Percentiles rank a stretch among this genome's conserved stretches.
Conservation (phyloP, 2,888 invertebrate genomes). For the Rhamphomyia laevipes region DNA sequence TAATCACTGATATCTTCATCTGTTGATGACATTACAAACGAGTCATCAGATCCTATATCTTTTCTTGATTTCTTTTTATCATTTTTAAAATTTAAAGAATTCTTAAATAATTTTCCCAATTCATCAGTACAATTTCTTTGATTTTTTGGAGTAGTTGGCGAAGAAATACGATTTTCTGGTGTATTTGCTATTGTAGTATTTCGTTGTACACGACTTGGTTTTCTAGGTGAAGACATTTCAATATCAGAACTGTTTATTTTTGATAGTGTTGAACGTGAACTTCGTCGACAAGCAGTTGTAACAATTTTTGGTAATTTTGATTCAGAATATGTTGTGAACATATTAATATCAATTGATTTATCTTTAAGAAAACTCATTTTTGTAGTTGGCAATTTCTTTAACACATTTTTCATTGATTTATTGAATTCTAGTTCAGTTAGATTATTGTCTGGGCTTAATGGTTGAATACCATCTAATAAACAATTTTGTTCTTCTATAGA, state of each 20-base stretch:
- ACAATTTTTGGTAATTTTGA: not conserved
- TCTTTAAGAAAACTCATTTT: slow-evolving; percentile 9
- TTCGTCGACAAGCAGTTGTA: slow-evolving; percentile 1
- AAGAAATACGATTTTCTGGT: slow-evolving; percentile 1
- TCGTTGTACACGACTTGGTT: not conserved
- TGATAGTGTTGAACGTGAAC: slow-evolving; percentile 5
- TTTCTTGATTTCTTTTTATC: slow-evolving; percentile 10
- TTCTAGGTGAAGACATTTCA: slow-evolving; percentile 15
- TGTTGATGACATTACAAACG: slow-evolving; percentile 10
- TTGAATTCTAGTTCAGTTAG: not conserved
- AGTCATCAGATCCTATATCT: slow-evolving; percentile 8
- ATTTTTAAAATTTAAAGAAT: slow-evolving; percentile 27
- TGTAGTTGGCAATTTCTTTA: slow-evolving; percentile 8
- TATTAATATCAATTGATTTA: slow-evolving; percentile 9
- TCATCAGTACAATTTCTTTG: slow-evolving; percentile 14
- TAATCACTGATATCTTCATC: slow-evolving; percentile 8
- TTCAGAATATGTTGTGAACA: slow-evolving; percentile 12
- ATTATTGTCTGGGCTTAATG: slow-evolving; percentile 14
- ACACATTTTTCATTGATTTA: not conserved
- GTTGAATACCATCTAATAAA: slow-evolving; percentile 21
- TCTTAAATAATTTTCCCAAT: slow-evolving; percentile 26
- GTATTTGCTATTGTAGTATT: slow-evolving; percentile 9
- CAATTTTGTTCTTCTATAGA: slow-evolving; percentile 20
- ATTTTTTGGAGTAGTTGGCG: slow-evolving; percentile 4
- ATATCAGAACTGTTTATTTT: slow-evolving; percentile 5